Percentiles rank a stretch among this genome's conserved stretches.
phyloP scores from a whole-genome alignment of 2,888 invertebrate genomes.

The Schizaphis graminum region DNA sequence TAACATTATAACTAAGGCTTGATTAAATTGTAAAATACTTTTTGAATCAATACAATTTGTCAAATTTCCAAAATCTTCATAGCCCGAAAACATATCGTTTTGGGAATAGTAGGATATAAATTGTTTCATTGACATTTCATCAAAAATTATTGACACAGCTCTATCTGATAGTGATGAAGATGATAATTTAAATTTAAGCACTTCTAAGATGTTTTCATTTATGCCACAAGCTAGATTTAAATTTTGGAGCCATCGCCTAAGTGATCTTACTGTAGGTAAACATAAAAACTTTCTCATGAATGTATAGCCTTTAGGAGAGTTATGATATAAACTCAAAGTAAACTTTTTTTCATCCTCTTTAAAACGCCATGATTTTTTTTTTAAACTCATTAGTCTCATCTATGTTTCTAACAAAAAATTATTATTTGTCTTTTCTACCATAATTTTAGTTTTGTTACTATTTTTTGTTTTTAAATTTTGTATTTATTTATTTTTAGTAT shows the following conservation, averaged over 20 bases:
- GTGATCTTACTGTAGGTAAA: conserved; percentile 6
- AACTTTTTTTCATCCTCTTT: conserved; percentile 2
- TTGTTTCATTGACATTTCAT: not conserved
- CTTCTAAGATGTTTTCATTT: not conserved
- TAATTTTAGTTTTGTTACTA: not conserved
- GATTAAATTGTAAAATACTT: not conserved
- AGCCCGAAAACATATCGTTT: not conserved
- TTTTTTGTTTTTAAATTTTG: not conserved
- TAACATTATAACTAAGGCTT: not conserved
- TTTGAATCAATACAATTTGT: not conserved
- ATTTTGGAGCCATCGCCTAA: not conserved
- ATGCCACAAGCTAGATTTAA: not conserved
- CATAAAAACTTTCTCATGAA: not conserved
- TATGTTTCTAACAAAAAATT: not conserved
- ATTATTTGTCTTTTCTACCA: not conserved
- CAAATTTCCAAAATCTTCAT: not conserved
- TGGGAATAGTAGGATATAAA: not conserved
- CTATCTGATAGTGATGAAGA: not conserved
- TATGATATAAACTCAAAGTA: not conserved
- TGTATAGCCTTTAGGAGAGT: not conserved
- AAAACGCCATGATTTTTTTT: not conserved
- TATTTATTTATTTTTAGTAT: not conserved
- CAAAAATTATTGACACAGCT: not conserved
- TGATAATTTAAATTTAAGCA: not conserved
- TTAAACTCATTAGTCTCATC: not conserved